phyloP scores from a whole-genome alignment of 1,140 invertebrate species.

The Drosophila parvula region DNA sequence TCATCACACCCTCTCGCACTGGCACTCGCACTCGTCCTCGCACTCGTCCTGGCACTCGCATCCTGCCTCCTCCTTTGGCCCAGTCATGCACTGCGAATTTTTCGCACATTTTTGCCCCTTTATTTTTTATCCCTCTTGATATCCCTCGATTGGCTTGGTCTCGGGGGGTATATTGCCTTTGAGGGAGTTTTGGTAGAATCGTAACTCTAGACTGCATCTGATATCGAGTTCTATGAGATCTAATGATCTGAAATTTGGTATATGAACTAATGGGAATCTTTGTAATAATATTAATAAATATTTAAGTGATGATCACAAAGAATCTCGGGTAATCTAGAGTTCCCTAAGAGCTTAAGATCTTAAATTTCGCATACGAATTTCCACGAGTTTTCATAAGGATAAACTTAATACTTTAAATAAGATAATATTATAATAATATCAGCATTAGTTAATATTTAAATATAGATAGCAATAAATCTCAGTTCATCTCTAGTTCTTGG shows the following conservation, averaged over 20 bases:
- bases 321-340: not conserved
- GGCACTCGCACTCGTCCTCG: not conserved
- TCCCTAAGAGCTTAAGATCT: not conserved
- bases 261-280: not conserved
- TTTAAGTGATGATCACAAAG: not conserved
- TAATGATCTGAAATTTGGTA: not conserved
- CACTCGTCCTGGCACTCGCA: too few relatives aligned
- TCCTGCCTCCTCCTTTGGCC: not conserved
- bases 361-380: too few relatives aligned
- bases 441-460: too few relatives aligned
- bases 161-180: conserved; percentile 5
- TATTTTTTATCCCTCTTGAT: conserved; percentile 25
- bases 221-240: not conserved
- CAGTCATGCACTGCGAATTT: conserved; percentile 49
- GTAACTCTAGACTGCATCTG: too few relatives aligned
- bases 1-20: conserved; percentile 18
- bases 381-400: too few relatives aligned
- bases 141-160: not conserved
- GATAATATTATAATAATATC: too few relatives aligned
- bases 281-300: not conserved
- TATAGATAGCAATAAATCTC: too few relatives aligned
- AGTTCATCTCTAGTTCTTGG: not conserved
- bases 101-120: conserved; percentile 57
- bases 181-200: not conserved
- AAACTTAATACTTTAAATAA: too few relatives aligned